phyloP scores from a whole-genome alignment of 1,140 invertebrate species.

The Linepithema humile region DNA sequence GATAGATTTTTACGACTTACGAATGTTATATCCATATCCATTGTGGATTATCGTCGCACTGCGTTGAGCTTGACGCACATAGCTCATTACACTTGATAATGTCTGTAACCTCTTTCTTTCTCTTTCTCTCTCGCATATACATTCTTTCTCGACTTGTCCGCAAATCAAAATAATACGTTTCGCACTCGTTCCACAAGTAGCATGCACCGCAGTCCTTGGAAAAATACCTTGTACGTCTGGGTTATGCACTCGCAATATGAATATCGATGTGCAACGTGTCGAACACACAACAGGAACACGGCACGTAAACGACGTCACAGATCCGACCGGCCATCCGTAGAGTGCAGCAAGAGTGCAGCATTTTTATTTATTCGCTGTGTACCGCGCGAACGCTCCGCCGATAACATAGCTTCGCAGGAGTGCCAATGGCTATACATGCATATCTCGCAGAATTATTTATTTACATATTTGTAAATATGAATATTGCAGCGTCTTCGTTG shows the following conservation, averaged over 20 bases:
- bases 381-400: neutral
- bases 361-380: slow-evolving; percentile 18
- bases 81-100: neutral
- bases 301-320: slow-evolving; percentile 60
- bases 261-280: slow-evolving; percentile 65
- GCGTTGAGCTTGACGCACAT: neutral
- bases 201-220: neutral
- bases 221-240: slow-evolving; percentile 49
- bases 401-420: neutral
- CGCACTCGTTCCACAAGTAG: neutral
- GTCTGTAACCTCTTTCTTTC: neutral
- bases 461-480: neutral
- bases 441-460: neutral
- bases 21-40: neutral
- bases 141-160: neutral
- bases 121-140: neutral
- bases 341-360: slow-evolving; percentile 8
- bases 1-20: neutral
- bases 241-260: neutral
- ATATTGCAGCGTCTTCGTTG: no score
- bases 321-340: slow-evolving; percentile 53
- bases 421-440: neutral
- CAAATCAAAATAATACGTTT: neutral
- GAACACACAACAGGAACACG: slow-evolving; percentile 54
- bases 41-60: neutral